Percentiles rank a stretch among this genome's conserved stretches.
These are phyloP conservation scores for Amphipyra berbera DNA, from an alignment of 2,888 invertebrate genomes.

Conservation along the genomic window DNA sequence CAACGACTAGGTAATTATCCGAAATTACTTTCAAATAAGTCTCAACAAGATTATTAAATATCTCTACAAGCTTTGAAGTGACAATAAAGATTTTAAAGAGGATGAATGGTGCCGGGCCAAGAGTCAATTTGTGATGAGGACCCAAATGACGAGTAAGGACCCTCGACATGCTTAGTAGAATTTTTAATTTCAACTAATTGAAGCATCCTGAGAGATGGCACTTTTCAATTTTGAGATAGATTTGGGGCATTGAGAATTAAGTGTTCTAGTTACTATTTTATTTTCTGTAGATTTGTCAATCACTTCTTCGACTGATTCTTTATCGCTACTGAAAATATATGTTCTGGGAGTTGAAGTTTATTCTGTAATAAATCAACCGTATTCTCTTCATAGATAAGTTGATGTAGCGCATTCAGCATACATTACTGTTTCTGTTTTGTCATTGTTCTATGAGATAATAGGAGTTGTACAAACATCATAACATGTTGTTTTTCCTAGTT, in stretches of 20 bases:
- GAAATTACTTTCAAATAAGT: slow-evolving; percentile 29
- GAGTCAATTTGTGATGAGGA: slow-evolving; percentile 50
- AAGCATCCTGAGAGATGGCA: slow-evolving; percentile 13
- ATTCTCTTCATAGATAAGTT: too few relatives aligned
- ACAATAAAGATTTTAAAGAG: slow-evolving; percentile 49
- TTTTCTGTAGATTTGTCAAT: neutral
- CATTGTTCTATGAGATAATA: too few relatives aligned
- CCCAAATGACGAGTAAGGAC: slow-evolving; percentile 31
- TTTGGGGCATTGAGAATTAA: slow-evolving; percentile 1
- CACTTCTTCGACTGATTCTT: too few relatives aligned
- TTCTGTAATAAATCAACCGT: too few relatives aligned
- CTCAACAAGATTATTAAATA: slow-evolving; percentile 27
- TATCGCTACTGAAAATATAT: too few relatives aligned
- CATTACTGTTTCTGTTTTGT: too few relatives aligned
- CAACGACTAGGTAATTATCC: slow-evolving; percentile 18
- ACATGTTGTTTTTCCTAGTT: too few relatives aligned
- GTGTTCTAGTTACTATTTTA: neutral
- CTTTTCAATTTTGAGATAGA: slow-evolving; percentile 16
- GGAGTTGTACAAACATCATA: too few relatives aligned
- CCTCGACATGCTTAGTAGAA: slow-evolving; percentile 35
- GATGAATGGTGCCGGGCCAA: slow-evolving; percentile 35
- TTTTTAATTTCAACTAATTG: slow-evolving; percentile 56
- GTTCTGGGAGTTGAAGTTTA: too few relatives aligned
- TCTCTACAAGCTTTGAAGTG: slow-evolving; percentile 30
- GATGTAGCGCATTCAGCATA: too few relatives aligned